Evolutionary conservation across 2,797 vertebrate genomes (phyloP), one percentile per base, ranked within the genome.

Genomic region (Loriculus beryllinus): DNA sequence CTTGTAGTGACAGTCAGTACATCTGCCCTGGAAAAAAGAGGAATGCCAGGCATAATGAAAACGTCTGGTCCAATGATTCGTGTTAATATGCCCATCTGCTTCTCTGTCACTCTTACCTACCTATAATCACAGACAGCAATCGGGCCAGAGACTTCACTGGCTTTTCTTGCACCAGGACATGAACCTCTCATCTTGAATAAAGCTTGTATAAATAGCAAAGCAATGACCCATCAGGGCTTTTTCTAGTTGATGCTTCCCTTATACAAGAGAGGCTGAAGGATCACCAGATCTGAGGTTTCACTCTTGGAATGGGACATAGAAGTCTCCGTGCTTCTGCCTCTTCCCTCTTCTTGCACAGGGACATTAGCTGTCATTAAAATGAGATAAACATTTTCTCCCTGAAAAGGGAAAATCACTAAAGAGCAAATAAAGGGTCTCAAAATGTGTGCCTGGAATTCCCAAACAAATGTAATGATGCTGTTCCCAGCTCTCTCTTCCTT

Each of bases 61-160:
- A n/a, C 1, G 42, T 22, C 82, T 95, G 88, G 54, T 51, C 51
- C 68, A 7, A 63, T 1, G 76, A 57, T 31, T 70, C 12, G 3
- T 90, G 88, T 26, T 40, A 15, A 63, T 35, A 33, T 9, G 42
- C 85, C 94, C 90, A 74, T 95, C 94, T 94, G 95, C 82, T 86
- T 31, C 76, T 26, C 86, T 62, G 71, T 8, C 86, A 21, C 71
- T 82, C 3, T 6, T 57, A 16, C 71, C 88, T 22, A 6, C 18
- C 1, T 31, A 1, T 9, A 31, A 33, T 33, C 14, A 2, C 80
- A 65, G 64, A 0, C 40, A 12, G 60, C 9, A 5, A 40, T 6
- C 3, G 2, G 85, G 63, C 54, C 68, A 88, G 51, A 80, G 64
- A 9, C 51, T 45, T 39, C 16, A 0, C 33, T 13, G 86, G 33